Evolutionary conservation across 2,888 invertebrate genomes (phyloP).

Genomic region (Oscheius myriophilus): DNA sequence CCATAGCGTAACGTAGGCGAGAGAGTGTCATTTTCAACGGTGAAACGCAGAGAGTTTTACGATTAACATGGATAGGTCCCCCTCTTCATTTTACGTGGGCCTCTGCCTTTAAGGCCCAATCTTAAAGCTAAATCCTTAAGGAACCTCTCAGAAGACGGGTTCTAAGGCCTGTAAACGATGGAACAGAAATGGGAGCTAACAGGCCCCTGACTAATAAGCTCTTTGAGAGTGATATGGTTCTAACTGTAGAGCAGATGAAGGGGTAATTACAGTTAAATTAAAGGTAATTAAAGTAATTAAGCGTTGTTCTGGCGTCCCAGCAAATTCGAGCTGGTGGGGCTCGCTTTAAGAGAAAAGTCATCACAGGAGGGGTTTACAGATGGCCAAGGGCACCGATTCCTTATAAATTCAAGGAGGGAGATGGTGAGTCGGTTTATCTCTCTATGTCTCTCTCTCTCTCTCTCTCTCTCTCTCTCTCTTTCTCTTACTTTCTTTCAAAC

Average conservation of each 20-base stretch:
- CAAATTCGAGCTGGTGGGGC: slow-evolving; percentile 35
- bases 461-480: too few species aligned
- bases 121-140: not conserved
- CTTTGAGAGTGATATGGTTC: slow-evolving; percentile 67
- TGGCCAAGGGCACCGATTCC: slow-evolving; percentile 65
- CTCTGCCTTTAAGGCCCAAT: too few species aligned
- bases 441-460: too few species aligned
- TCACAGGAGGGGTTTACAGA: slow-evolving; percentile 67
- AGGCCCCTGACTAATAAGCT: slow-evolving; percentile 63
- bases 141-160: slow-evolving; percentile 40
- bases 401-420: slow-evolving; percentile 61
- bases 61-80: too few species aligned
- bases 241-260: slow-evolving; percentile 65
- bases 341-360: slow-evolving; percentile 59
- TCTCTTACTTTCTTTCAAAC: too few species aligned
- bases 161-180: slow-evolving; percentile 49
- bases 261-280: slow-evolving; percentile 22
- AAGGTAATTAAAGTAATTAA: slow-evolving; percentile 8
- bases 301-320: slow-evolving; percentile 44
- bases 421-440: too few species aligned
- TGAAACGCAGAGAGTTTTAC: too few species aligned
- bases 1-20: too few species aligned
- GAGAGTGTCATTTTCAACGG: not conserved
- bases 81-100: too few species aligned
- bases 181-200: slow-evolving; percentile 65